Percentiles rank a stretch among this genome's conserved stretches.
Conservation (phyloP, 2,888 invertebrate genomes). For the Carabus problematicus region DNA sequence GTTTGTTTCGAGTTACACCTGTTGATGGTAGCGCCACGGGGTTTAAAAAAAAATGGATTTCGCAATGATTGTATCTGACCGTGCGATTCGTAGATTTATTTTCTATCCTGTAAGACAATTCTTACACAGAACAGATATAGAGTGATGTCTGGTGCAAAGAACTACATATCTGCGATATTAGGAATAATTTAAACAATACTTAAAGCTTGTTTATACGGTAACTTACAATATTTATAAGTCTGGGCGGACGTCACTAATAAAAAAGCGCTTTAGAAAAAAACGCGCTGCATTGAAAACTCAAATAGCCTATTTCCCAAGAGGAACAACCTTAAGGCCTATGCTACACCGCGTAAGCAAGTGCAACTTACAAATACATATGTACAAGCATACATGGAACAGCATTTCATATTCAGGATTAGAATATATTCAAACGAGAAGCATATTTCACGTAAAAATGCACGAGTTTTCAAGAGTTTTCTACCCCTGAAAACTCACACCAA, state of each 20-base stretch:
- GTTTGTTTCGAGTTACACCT: no score
- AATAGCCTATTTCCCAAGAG: constrained; percentile 36
- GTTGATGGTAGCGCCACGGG: no score
- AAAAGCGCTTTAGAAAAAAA: constrained; percentile 2
- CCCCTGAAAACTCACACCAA: constrained; percentile 3
- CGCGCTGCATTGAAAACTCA: constrained; percentile 29
- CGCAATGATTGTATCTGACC: no score
- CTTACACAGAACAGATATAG: no score
- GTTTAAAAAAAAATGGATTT: no score
- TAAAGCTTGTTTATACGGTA: neutral
- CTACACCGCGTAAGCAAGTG: constrained; percentile 9
- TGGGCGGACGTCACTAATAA: constrained; percentile 10
- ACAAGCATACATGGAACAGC: constrained; percentile 45
- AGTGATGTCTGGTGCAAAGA: no score
- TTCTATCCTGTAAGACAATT: no score
- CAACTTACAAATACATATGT: constrained; percentile 13
- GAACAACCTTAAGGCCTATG: constrained; percentile 32
- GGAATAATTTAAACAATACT: no score
- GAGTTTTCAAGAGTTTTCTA: constrained; percentile 37
- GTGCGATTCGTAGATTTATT: no score
- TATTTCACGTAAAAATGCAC: constrained; percentile 60
- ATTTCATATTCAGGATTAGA: constrained; percentile 62
- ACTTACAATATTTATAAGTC: constrained; percentile 17
- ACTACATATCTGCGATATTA: no score
- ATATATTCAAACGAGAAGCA: constrained; percentile 59